Conservation (phyloP, 2,888 invertebrate species). For the Eristalinus aeneus region DNA sequence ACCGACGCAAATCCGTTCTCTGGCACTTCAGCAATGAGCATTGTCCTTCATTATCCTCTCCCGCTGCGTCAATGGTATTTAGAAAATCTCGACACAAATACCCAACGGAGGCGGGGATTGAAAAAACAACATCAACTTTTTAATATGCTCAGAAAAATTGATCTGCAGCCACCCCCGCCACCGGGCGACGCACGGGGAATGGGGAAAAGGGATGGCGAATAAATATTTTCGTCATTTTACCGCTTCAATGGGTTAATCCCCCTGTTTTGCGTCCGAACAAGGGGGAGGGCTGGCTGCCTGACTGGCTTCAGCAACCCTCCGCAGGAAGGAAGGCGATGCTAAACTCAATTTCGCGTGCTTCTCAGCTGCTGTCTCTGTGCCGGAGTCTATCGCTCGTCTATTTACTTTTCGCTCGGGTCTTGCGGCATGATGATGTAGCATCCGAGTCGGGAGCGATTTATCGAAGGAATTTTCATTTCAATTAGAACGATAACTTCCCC, state of each 20-base stretch:
- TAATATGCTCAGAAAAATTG: slow-evolving; percentile 59
- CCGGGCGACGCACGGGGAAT: slow-evolving; percentile 35
- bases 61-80: slow-evolving; percentile 55
- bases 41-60: slow-evolving; percentile 57
- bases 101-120: slow-evolving; percentile 8
- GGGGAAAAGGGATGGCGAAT: slow-evolving; percentile 61
- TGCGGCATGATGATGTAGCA: slow-evolving; percentile 29
- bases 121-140: slow-evolving; percentile 25
- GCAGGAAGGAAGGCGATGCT: slow-evolving; percentile 9
- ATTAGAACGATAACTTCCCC: slow-evolving; percentile 64
- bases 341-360: slow-evolving; percentile 61
- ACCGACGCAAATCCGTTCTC: slow-evolving; percentile 20
- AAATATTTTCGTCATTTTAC: slow-evolving; percentile 73
- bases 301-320: slow-evolving; percentile 43
- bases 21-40: slow-evolving; percentile 13
- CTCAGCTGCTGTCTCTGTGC: background rate
- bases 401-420: slow-evolving; percentile 47
- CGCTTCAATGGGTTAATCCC: slow-evolving; percentile 73
- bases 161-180: slow-evolving; percentile 36
- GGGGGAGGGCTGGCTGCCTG: background rate
- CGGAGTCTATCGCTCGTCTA: slow-evolving; percentile 16
- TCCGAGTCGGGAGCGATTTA: slow-evolving; percentile 48
- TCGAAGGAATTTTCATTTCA: slow-evolving; percentile 69
- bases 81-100: slow-evolving; percentile 61
- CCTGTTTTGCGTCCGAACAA: slow-evolving; percentile 32